These are phyloP conservation scores for Archegozetes longisetosus DNA, from an alignment of 1,140 invertebrate species.

Conservation along the genomic window DNA sequence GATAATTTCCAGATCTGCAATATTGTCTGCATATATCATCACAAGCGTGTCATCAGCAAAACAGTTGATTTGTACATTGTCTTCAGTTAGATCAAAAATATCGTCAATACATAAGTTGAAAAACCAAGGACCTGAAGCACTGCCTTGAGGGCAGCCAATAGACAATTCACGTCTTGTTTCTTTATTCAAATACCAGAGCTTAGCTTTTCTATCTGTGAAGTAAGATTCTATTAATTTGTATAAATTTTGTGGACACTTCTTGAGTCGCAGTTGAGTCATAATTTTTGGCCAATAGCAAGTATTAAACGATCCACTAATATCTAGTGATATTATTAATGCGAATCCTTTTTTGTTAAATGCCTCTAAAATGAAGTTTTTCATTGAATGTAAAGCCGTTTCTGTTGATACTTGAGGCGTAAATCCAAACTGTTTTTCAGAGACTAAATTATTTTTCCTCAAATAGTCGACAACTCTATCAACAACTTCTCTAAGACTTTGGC, in stretches of 20 bases:
- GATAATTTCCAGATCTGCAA: background rate
- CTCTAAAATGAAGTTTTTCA: background rate
- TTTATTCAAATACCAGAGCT: background rate
- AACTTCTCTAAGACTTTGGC: background rate
- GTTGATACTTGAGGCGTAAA: conserved; percentile 1
- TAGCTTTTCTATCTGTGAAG: background rate
- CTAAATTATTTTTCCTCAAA: background rate
- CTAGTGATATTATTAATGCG: background rate
- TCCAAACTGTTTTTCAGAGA: background rate
- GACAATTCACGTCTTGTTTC: background rate
- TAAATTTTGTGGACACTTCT: background rate
- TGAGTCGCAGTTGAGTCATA: background rate
- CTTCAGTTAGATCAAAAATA: background rate
- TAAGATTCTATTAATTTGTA: background rate
- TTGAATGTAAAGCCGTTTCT: background rate
- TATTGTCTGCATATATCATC: background rate
- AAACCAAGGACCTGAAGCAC: background rate
- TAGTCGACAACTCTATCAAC: background rate
- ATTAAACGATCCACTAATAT: background rate
- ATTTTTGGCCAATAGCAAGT: background rate
- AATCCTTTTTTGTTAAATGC: background rate
- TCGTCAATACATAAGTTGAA: background rate
- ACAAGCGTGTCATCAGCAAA: background rate
- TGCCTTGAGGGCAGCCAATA: background rate
- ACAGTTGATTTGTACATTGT: background rate